Conservation (phyloP, 2,888 invertebrate species). For the Epirrita christyi region DNA sequence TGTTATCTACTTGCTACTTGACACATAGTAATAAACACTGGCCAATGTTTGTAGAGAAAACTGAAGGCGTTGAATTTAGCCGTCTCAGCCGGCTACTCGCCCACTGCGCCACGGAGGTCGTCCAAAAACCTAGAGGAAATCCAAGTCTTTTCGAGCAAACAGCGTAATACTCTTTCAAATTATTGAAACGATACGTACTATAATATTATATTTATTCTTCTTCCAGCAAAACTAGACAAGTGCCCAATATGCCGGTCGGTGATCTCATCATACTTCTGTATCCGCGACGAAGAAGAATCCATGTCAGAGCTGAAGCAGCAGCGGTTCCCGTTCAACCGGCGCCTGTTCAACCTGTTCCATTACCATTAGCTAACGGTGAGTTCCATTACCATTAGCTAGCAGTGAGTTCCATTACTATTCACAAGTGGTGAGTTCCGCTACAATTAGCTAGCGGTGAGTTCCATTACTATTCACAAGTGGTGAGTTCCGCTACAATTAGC, state of each 20-base stretch:
- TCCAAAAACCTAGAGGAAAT: too few species aligned
- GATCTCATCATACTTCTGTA: conserved; percentile 94
- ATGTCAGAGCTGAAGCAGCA: conserved; percentile 82
- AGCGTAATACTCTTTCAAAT: too few species aligned
- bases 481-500: background rate
- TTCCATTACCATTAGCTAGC: conserved; percentile 3
- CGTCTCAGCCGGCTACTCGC: too few species aligned
- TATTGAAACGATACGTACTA: too few species aligned
- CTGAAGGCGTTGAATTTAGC: too few species aligned
- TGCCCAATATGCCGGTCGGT: conserved; percentile 95
- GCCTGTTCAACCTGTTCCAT: conserved; percentile 90
- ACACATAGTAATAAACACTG: too few species aligned
- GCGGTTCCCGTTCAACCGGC: conserved; percentile 87
- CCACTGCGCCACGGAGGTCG: too few species aligned
- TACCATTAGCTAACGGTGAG: conserved; percentile 67
- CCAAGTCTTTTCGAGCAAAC: too few species aligned
- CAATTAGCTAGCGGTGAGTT: background rate
- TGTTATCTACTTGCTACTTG: too few species aligned
- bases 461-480: background rate
- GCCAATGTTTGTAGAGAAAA: too few species aligned
- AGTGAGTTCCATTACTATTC: conserved; percentile 86
- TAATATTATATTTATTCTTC: background rate
- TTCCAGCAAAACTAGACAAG: conserved; percentile 89
- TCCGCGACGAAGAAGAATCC: conserved; percentile 89
- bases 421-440: conserved; percentile 37